These are phyloP conservation scores for Oscheius sp. DNA, from an alignment of 1,140 invertebrate genomes.

Conservation along the genomic window DNA sequence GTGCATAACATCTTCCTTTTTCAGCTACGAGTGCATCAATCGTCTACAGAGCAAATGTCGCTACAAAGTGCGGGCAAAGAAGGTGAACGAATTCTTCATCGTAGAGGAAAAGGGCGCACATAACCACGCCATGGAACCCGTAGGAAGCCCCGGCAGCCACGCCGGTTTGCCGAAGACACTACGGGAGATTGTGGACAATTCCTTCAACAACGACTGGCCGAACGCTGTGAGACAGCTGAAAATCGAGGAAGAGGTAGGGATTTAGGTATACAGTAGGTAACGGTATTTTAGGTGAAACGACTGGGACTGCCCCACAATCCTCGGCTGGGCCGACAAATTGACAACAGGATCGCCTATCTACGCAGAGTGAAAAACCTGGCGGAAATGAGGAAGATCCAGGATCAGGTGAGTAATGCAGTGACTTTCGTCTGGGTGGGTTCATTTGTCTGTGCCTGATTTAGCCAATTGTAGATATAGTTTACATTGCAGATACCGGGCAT, in stretches of 20 bases:
- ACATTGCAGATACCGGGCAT: too few species aligned
- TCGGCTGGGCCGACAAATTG: constrained; percentile 24
- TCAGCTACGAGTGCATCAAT: constrained; percentile 25
- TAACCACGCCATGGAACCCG: constrained; percentile 31
- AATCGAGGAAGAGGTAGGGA: constrained; percentile 8
- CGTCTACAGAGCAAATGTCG: constrained; percentile 30
- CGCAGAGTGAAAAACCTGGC: constrained; percentile 30
- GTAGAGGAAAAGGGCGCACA: constrained; percentile 33
- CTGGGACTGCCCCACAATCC: constrained; percentile 28
- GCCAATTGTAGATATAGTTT: too few species aligned
- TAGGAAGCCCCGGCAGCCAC: constrained; percentile 27
- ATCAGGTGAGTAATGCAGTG: constrained; percentile 1
- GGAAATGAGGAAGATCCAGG: constrained; percentile 12
- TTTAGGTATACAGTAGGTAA: not conserved
- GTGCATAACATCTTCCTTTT: too few species aligned
- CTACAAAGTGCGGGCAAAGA: constrained; percentile 25
- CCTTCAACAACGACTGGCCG: constrained; percentile 22
- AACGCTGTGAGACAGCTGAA: not conserved
- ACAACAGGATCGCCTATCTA: constrained; percentile 28
- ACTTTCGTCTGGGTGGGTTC: not conserved
- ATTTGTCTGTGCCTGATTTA: not conserved
- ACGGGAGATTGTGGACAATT: constrained; percentile 28
- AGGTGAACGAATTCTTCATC: constrained; percentile 21
- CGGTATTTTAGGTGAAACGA: constrained; percentile 2
- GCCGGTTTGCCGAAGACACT: constrained; percentile 31